Conservation (phyloP, 2,888 invertebrate genomes). For the Leucozona laternaria region DNA sequence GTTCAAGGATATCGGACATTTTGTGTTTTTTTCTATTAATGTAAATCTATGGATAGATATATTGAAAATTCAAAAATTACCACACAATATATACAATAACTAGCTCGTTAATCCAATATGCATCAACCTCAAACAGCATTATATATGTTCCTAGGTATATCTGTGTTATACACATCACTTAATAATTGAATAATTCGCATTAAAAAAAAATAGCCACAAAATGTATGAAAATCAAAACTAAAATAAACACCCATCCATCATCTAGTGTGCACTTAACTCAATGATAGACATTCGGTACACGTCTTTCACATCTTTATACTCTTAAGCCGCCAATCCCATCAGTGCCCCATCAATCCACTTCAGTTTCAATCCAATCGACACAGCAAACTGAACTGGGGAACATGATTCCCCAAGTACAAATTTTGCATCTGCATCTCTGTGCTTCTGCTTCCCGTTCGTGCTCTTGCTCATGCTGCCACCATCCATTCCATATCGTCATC, state of each 20-base stretch:
- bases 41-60: not conserved
- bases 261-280: constrained; percentile 50
- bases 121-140: not conserved
- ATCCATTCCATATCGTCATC: not conserved
- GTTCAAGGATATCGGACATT: not conserved
- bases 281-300: constrained; percentile 39
- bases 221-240: constrained; percentile 10
- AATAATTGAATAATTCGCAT: constrained; percentile 21
- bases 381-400: constrained; percentile 37
- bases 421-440: constrained; percentile 4
- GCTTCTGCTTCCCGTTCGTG: not conserved
- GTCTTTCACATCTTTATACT: not conserved
- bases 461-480: too few species aligned
- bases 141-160: too few species aligned
- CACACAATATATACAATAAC: not conserved
- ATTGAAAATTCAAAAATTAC: not conserved
- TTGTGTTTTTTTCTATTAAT: not conserved
- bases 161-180: not conserved
- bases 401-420: constrained; percentile 29
- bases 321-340: not conserved
- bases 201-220: not conserved
- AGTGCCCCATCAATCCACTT: constrained; percentile 50
- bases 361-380: constrained; percentile 52
- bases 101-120: not conserved
- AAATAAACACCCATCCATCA: constrained; percentile 54